Evolutionary conservation across 1,140 invertebrate genomes (phyloP).

Genomic region (Neotoxoptera formosana): DNA sequence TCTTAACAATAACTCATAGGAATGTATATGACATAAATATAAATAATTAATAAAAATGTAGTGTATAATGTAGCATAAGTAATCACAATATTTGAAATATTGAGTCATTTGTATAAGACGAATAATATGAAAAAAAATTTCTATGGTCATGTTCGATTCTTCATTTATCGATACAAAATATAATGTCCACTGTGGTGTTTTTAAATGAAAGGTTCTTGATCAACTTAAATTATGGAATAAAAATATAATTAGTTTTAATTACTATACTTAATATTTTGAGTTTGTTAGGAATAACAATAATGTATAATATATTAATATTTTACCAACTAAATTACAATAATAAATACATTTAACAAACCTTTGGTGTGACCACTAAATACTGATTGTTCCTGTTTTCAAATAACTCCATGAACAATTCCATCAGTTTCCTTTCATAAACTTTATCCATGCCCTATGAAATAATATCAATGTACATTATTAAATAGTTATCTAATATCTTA

Average conservation of each 20-base stretch:
- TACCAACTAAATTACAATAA: too few relatives aligned
- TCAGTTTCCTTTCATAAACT: slow-evolving; percentile 86
- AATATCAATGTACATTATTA: slow-evolving; percentile 61
- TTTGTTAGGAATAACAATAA: background rate
- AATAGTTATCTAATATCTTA: background rate
- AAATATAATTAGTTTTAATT: background rate
- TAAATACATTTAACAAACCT: slow-evolving; percentile 68
- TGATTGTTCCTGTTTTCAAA: slow-evolving; percentile 76
- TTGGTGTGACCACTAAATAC: slow-evolving; percentile 93
- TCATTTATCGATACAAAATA: background rate
- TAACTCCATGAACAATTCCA: slow-evolving; percentile 83
- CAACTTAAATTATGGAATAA: slow-evolving; percentile 32
- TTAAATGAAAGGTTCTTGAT: slow-evolving; percentile 2
- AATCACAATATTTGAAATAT: background rate
- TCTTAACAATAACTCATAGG: background rate
- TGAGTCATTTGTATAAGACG: background rate
- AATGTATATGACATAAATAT: background rate
- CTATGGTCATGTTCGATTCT: background rate
- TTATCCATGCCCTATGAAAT: slow-evolving; percentile 85
- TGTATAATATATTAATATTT: too few relatives aligned
- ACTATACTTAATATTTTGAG: background rate
- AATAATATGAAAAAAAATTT: background rate
- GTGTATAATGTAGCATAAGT: background rate
- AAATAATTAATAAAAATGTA: background rate
- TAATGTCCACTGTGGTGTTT: slow-evolving; percentile 35